phyloP scores from a whole-genome alignment of 2,888 invertebrate genomes.

The Torymus aiolomorphi region DNA sequence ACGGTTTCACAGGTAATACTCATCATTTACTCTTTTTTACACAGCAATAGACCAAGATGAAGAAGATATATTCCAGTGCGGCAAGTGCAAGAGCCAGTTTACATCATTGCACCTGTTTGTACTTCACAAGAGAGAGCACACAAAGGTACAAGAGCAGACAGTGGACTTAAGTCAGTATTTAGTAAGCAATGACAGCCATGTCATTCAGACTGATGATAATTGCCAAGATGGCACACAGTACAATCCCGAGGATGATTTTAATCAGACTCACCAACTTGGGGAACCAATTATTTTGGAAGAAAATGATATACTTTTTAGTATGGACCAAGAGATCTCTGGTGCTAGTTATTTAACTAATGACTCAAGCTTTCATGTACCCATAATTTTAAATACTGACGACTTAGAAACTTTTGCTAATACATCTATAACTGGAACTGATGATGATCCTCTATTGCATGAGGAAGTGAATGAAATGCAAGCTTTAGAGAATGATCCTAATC shows the following conservation, averaged over 20 bases:
- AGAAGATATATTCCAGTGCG: constrained; percentile 84
- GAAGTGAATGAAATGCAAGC: constrained; percentile 52
- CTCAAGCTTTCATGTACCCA: constrained; percentile 71
- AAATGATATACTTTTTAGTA: constrained; percentile 73
- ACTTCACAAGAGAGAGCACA: constrained; percentile 78
- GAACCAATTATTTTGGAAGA: constrained; percentile 73
- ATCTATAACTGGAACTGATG: constrained; percentile 51
- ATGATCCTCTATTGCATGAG: constrained; percentile 54
- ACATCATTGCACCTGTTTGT: constrained; percentile 79
- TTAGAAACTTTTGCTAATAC: constrained; percentile 68
- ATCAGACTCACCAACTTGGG: constrained; percentile 67
- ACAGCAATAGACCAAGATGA: constrained; percentile 77
- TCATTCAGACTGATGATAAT: constrained; percentile 65
- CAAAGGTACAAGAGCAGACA: constrained; percentile 69
- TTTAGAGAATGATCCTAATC: constrained; percentile 55
- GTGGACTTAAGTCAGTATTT: constrained; percentile 72
- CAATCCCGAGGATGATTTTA: constrained; percentile 68
- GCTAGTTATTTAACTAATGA: constrained; percentile 70
- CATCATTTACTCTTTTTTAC: constrained; percentile 30
- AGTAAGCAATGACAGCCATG: constrained; percentile 66
- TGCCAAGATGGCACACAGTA: constrained; percentile 66
- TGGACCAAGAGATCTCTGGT: constrained; percentile 74
- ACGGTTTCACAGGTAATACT: constrained; percentile 6
- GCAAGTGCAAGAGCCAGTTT: constrained; percentile 82
- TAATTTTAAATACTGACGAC: constrained; percentile 70